A percentile compares a stretch with the other conserved stretches of the same genome.
phyloP scores from a whole-genome alignment of 2,113 vertebrate genomes.

The Gavialis gangeticus region DNA sequence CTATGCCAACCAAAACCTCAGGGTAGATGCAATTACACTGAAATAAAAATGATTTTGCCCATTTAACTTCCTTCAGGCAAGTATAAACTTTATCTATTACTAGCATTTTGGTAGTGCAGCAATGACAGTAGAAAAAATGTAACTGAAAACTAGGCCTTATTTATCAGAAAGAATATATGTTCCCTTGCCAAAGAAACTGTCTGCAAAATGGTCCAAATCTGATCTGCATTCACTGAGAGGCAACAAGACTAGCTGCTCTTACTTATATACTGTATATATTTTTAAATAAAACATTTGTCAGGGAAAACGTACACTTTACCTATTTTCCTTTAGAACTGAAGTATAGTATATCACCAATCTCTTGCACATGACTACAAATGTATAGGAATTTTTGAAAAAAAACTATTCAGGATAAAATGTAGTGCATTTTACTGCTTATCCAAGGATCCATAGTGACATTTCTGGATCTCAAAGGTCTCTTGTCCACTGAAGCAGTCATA shows the following conservation, averaged over 20 bases:
- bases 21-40: slow-evolving; percentile 9
- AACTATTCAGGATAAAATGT: neutral
- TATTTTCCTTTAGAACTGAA: neutral
- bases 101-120: neutral
- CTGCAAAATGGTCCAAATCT: neutral
- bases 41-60: neutral
- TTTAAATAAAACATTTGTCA: neutral
- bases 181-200: neutral
- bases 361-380: neutral
- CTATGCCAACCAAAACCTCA: neutral
- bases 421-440: neutral
- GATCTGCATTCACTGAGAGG: neutral
- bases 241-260: neutral
- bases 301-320: neutral
- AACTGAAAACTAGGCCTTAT: too few species aligned
- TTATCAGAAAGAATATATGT: too few species aligned
- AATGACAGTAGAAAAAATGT: neutral
- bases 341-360: neutral
- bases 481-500: neutral
- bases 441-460: neutral
- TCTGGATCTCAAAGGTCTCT: neutral
- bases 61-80: slow-evolving; percentile 43
- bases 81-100: neutral
- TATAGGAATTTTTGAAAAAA: neutral
- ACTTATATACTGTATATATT: neutral